These are phyloP conservation scores for Hermatobates lingyangjiaoensis DNA, from an alignment of 1,140 invertebrate genomes.

Conservation along the genomic window DNA sequence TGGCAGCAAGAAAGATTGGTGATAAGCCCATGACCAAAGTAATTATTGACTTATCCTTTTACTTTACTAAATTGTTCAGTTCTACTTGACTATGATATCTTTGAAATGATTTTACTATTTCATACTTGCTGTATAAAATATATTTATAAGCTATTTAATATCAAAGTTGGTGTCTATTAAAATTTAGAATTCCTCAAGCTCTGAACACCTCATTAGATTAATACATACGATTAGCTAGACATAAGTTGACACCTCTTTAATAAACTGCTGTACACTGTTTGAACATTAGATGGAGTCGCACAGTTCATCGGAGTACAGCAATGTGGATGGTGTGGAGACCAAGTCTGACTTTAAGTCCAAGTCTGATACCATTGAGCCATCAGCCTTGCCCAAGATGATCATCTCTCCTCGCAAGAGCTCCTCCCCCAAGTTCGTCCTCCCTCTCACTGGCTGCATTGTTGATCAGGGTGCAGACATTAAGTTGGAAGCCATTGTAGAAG, in stretches of 20 bases:
- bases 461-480: conserved; percentile 49
- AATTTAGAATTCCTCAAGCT: neutral
- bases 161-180: neutral
- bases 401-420: conserved; percentile 27
- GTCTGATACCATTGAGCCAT: neutral
- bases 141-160: neutral
- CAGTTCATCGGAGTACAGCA: conserved; percentile 18
- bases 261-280: too few relatives aligned
- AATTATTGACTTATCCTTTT: neutral
- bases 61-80: neutral
- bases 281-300: conserved; percentile 18
- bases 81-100: too few relatives aligned
- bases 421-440: conserved; percentile 44
- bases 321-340: conserved; percentile 16
- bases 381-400: neutral
- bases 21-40: conserved; percentile 21
- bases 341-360: conserved; percentile 6
- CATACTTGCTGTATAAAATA: neutral
- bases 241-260: too few relatives aligned
- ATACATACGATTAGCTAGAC: too few relatives aligned
- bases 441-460: conserved; percentile 50
- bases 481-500: conserved; percentile 53
- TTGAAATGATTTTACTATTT: too few relatives aligned
- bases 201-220: too few relatives aligned
- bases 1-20: conserved; percentile 20